These are phyloP conservation scores for Onthophagus sagittarius DNA, from an alignment of 2,888 invertebrate species.

Conservation along the genomic window DNA sequence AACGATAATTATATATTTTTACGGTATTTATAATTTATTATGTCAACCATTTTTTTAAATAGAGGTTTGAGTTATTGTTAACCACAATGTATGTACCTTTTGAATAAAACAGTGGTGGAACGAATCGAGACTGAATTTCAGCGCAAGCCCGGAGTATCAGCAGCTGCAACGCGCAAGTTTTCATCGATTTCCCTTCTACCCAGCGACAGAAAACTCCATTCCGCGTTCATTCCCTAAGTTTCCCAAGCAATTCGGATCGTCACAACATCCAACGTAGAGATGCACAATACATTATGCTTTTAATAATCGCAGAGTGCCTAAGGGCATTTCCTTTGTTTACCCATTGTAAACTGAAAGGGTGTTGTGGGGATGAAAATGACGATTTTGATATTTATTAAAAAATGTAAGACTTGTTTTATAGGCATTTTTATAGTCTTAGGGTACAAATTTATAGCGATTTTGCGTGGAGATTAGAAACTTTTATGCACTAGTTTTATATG, in stretches of 20 bases:
- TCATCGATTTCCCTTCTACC: slow-evolving; percentile 28
- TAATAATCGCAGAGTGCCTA: slow-evolving; percentile 1
- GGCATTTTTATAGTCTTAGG: no score
- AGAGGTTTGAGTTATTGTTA: no score
- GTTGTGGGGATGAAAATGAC: no score
- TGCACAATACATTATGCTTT: slow-evolving; percentile 5
- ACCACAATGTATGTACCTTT: background rate
- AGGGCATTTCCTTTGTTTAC: background rate
- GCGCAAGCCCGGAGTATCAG: slow-evolving; percentile 28
- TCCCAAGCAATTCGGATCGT: background rate
- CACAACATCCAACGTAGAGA: background rate
- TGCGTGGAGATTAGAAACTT: background rate
- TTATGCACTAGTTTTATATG: no score
- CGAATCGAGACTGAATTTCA: slow-evolving; percentile 19
- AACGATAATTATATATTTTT: no score
- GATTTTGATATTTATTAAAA: no score
- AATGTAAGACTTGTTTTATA: no score
- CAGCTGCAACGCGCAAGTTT: slow-evolving; percentile 28
- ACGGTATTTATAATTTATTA: no score
- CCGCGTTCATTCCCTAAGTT: background rate
- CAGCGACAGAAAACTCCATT: slow-evolving; percentile 2
- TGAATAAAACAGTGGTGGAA: slow-evolving; percentile 19
- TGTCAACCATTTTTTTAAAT: no score
- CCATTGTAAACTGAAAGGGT: no score
- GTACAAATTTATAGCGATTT: background rate